Evolutionary conservation across 2,888 invertebrate species (phyloP), one percentile per base, ranked within the genome.

Genomic region (Idaea biselata): DNA sequence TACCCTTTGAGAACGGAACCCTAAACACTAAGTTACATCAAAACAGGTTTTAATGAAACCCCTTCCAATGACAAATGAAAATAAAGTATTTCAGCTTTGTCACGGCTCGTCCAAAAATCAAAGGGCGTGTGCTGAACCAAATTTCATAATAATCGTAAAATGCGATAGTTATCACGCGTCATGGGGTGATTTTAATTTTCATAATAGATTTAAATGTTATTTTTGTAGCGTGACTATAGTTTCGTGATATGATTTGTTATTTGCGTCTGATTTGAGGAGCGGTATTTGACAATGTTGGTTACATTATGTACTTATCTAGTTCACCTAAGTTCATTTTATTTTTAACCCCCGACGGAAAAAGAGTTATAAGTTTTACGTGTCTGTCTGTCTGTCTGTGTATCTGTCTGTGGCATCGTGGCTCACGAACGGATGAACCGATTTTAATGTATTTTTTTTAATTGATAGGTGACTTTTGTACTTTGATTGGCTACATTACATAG

Each of bases 151-250:
- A 73, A 77, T 79, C 78, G 74, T 81, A 78, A 81, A 79, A 75
- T 66, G 61, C 73, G 85, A 84, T 85, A 67, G 55, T 72, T 74
- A 85, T 85, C 84, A 74, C 69, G 69, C 73, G 77, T 73, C 77
- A 74, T 76, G 74, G 79, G 78, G 80, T 63, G 75, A 67, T 76
- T 80, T 84, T 86, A 81, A 87, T 84, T 86, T 80, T 65, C 69
- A 67, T 87, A 87, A 87, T 86, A 84, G 86, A 84, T 86, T 85
- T 83, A 84, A 82, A 84, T 84, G 84, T 63, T 62, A 62, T 65
- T 65, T 67, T 63, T 67, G 61, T 60, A 53, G 61, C 60, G 63
- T n/a, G 55, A 62, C 58, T 16, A n/a, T n/a, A 33, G 58, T 57
- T 54, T 56, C 61, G 31, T 60, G 63, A 44, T 11, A 5, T 55